Conservation (phyloP, 2,888 invertebrate genomes). For the Dichetophora obliterata region DNA sequence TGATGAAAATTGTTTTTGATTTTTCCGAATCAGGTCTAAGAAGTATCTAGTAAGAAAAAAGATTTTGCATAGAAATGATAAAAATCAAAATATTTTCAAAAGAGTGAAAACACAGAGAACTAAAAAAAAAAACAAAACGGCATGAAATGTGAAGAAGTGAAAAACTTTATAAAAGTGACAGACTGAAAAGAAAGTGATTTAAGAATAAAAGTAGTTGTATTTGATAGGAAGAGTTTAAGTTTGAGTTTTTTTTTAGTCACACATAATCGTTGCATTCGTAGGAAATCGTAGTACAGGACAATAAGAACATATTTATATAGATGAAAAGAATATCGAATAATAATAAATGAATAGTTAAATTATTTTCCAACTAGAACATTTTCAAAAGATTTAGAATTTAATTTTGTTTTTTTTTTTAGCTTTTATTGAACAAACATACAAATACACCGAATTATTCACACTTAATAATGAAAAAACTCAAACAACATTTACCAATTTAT, state of each 20-base stretch:
- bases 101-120: background rate
- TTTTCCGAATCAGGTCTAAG: slow-evolving; percentile 32
- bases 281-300: background rate
- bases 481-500: no score
- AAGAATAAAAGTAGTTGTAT: background rate
- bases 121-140: background rate
- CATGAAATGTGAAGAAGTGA: background rate
- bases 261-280: slow-evolving; percentile 64
- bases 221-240: background rate
- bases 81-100: background rate
- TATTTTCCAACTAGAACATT: no score
- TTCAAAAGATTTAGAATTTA: no score
- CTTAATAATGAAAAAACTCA: no score
- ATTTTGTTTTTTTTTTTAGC: no score
- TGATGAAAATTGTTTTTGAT: background rate
- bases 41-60: background rate
- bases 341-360: no score
- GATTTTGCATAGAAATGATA: background rate
- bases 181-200: background rate
- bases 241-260: slow-evolving; percentile 55
- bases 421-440: no score
- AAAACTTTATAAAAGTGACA: background rate
- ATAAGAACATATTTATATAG: background rate
- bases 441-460: no score
- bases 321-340: background rate